Conservation (phyloP, 2,797 vertebrate species). For the Clamator glandarius region DNA sequence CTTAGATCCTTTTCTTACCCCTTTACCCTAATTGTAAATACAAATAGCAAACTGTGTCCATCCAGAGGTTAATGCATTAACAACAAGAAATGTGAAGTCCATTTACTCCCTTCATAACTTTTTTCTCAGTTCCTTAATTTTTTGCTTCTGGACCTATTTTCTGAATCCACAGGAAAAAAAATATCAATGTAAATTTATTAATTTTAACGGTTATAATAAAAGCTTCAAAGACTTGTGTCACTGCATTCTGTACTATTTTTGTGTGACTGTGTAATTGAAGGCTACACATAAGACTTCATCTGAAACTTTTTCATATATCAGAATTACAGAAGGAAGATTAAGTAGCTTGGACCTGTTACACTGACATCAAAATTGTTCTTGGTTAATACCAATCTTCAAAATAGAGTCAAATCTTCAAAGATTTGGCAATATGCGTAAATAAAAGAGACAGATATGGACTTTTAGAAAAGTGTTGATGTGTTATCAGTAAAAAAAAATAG, state of each 20-base stretch:
- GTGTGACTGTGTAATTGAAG: neutral
- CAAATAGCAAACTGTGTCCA: neutral
- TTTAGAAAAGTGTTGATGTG: neutral
- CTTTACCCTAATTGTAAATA: neutral
- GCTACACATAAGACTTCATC: neutral
- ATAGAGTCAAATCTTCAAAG: neutral
- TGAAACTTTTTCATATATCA: neutral
- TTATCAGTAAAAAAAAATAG: neutral
- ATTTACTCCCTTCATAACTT: neutral
- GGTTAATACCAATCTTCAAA: neutral
- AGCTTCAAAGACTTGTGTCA: neutral
- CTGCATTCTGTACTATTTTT: neutral
- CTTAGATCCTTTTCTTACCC: neutral
- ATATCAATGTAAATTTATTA: neutral
- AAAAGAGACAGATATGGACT: neutral
- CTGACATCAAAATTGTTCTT: neutral
- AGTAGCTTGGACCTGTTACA: neutral
- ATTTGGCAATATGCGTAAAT: neutral
- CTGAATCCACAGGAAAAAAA: neutral
- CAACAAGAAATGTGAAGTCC: neutral
- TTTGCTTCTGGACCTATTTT: neutral
- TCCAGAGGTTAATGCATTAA: neutral
- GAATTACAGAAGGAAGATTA: neutral
- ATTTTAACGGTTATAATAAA: neutral
- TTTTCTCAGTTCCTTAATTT: neutral